Evolutionary conservation across 2,888 invertebrate genomes (phyloP), one percentile per base, ranked within the genome.

Genomic region (Dryobotodes eremita): DNA sequence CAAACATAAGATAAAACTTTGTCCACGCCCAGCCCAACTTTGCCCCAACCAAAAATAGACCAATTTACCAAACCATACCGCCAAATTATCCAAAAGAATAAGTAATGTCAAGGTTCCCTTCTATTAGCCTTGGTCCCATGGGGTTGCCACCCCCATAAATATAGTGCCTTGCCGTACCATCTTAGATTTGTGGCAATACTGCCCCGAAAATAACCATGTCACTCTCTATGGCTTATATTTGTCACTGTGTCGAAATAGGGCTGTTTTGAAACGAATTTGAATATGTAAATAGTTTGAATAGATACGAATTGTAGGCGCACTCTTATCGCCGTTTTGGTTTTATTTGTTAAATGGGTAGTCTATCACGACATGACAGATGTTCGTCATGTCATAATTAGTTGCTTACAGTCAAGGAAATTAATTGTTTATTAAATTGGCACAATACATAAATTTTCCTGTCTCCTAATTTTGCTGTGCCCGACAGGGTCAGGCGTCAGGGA

Each of bases 121-220:
- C 92, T 84, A 89, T 87, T 87, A 80, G 85, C 72, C 80, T 82
- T 79, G 79, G 81, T 92, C 91, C 90, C 91, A 78, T 79, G 87
- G 92, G 91, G 91, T 85, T 75, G 75, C 71, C 65, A 83, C 88
- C 89, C 90, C 89, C 82, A 83, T 86, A 85, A 88, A 94, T 95
- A 96, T 96, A 96, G 92, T 92, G 87, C 96, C 96, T 95, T 93
- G 94, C 93, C 94, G 96, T 96, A 95, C 96, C 96, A 96, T 95
- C 96, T 96, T 93, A 95, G 95, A 96, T 95, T 95, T 95, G 94
- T 95, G 94, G 93, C 92, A 92, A 91, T 94, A 94, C 93, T 94
- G 94, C 93, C 90, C 92, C 90, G 71, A 90, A 91, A 92, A 92
- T 92, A 92, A 89, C 88, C 88, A 83, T 89, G 91, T 90, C 91